These are phyloP conservation scores for Istiophorus platypterus DNA, from an alignment of 2,113 vertebrate species.

Conservation along the genomic window DNA sequence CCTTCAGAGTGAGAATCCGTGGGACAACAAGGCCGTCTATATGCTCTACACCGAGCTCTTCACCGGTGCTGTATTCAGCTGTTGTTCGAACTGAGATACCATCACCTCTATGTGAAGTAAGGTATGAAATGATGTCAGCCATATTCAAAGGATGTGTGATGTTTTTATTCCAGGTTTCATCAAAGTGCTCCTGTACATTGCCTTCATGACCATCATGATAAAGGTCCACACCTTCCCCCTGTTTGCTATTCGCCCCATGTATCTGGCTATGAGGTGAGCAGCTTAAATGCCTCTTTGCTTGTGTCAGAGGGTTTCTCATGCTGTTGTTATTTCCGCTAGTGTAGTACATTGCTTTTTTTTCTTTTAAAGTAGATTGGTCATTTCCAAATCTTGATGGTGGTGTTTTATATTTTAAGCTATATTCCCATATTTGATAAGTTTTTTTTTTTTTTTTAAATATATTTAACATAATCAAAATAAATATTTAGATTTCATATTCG, in stretches of 20 bases:
- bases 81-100: neutral
- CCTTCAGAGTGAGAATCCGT: conserved; percentile 96
- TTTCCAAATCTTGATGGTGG: neutral
- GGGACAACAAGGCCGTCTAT: conserved; percentile 98
- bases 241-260: conserved; percentile 99
- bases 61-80: conserved; percentile 84
- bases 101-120: neutral
- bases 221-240: conserved; percentile 98
- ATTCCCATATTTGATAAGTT: neutral
- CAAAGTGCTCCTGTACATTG: conserved; percentile 96
- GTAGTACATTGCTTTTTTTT: neutral
- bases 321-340: neutral
- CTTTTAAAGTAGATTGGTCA: neutral
- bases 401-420: neutral
- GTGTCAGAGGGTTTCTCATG: neutral
- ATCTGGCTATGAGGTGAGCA: conserved; percentile 97
- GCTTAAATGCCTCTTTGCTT: neutral
- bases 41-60: conserved; percentile 99
- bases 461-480: no score
- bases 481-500: neutral
- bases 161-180: conserved; percentile 89
- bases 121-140: neutral
- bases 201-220: conserved; percentile 99
- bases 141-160: neutral
- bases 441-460: no score